Conservation (phyloP, 1,140 invertebrate species). For the Mamestra configurata region DNA sequence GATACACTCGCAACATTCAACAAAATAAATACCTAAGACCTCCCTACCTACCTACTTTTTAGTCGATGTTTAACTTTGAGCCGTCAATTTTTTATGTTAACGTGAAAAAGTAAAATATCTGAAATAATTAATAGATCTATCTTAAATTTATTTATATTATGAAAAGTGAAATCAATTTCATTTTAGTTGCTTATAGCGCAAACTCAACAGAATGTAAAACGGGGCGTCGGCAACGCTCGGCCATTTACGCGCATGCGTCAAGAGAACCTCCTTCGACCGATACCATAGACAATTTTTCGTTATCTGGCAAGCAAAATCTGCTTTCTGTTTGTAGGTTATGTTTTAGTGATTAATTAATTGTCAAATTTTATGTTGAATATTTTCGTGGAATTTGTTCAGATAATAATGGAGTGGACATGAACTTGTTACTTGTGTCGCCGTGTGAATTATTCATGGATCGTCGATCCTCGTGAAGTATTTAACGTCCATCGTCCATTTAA, state of each 20-base stretch:
- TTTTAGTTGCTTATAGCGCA: slow-evolving; percentile 53
- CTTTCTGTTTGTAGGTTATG: slow-evolving; percentile 85
- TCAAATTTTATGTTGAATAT: slow-evolving; percentile 83
- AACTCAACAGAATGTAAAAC: slow-evolving; percentile 54
- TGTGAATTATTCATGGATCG: slow-evolving; percentile 55
- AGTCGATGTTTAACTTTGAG: neutral
- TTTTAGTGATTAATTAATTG: slow-evolving; percentile 85
- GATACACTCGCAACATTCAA: neutral
- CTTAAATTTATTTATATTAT: neutral
- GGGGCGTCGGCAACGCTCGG: slow-evolving; percentile 42
- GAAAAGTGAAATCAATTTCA: slow-evolving; percentile 57
- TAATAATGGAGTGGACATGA: slow-evolving; percentile 65
- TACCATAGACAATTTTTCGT: slow-evolving; percentile 79
- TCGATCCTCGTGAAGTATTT: slow-evolving; percentile 50
- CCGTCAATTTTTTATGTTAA: neutral
- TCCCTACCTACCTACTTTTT: no score
- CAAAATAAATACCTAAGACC: no score
- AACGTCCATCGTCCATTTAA: slow-evolving; percentile 56
- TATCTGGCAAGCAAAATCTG: slow-evolving; percentile 75
- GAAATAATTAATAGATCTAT: neutral
- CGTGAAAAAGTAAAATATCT: neutral
- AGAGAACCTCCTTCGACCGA: slow-evolving; percentile 48
- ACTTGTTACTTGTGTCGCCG: slow-evolving; percentile 55
- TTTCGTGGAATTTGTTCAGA: slow-evolving; percentile 69
- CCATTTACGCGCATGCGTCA: slow-evolving; percentile 76